These are phyloP conservation scores for Epinephelus cyanopodus DNA, from an alignment of 2,113 vertebrate genomes.

Conservation along the genomic window DNA sequence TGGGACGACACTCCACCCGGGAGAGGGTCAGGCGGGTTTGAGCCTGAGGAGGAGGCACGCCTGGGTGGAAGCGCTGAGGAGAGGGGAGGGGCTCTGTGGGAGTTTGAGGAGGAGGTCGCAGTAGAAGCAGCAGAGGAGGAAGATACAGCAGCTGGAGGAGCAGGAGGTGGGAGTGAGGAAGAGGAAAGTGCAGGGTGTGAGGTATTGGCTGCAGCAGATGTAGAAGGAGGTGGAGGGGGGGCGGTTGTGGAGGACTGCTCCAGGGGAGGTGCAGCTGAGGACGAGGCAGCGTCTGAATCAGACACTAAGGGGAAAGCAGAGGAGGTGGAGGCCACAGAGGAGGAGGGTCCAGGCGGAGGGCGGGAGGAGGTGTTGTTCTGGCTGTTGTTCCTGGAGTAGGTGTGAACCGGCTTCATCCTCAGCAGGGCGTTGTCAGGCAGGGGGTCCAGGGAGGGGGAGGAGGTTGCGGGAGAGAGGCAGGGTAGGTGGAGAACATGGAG, in stretches of 20 bases:
- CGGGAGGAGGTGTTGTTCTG: slow-evolving; percentile 38
- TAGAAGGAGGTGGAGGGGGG: not conserved
- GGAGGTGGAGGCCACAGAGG: slow-evolving; percentile 27
- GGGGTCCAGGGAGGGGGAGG: slow-evolving; percentile 51
- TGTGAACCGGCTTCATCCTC: slow-evolving; percentile 60
- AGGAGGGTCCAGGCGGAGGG: slow-evolving; percentile 21
- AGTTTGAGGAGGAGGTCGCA: not conserved
- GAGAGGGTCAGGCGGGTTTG: slow-evolving; percentile 16
- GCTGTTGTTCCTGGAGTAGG: slow-evolving; percentile 67
- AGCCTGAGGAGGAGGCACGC: not conserved
- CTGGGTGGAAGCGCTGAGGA: not conserved
- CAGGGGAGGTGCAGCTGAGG: slow-evolving; percentile 10
- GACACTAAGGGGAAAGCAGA: not conserved
- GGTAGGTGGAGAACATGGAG: slow-evolving; percentile 44
- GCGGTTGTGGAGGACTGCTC: not conserved
- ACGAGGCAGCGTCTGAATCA: not conserved
- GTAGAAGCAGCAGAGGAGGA: not conserved
- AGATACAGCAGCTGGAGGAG: not conserved
- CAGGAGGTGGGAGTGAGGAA: not conserved
- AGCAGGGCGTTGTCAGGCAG: slow-evolving; percentile 41
- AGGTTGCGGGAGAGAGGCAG: not conserved
- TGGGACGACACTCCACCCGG: slow-evolving; percentile 34
- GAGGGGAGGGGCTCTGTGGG: not conserved
- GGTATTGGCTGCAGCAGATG: slow-evolving; percentile 6
- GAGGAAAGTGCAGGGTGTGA: slow-evolving; percentile 7